These are phyloP conservation scores for Cheumatopsyche charites DNA, from an alignment of 1,140 invertebrate genomes.

Conservation along the genomic window DNA sequence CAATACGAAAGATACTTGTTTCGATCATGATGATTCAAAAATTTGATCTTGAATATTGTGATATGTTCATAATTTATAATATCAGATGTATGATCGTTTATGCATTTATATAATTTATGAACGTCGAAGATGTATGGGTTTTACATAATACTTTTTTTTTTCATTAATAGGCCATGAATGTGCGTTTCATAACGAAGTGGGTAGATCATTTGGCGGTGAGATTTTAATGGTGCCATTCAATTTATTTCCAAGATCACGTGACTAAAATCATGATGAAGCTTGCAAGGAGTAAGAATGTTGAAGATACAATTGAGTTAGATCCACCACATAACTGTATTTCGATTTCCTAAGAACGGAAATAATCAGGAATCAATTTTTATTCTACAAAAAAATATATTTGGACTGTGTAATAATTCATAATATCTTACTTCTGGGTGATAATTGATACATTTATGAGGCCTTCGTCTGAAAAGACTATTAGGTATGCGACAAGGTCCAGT, in stretches of 20 bases:
- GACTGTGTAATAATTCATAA: no score
- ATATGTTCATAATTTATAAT: not conserved
- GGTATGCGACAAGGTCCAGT: constrained; percentile 62
- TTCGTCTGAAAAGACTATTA: constrained; percentile 65
- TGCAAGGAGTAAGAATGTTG: constrained; percentile 23
- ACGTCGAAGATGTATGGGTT: not conserved
- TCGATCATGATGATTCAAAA: not conserved
- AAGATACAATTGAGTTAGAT: constrained; percentile 17
- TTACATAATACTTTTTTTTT: constrained; percentile 16
- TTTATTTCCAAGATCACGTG: constrained; percentile 40
- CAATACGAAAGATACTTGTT: not conserved
- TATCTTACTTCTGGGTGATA: constrained; percentile 80
- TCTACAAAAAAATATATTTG: no score
- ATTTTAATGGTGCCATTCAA: not conserved
- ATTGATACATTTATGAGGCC: constrained; percentile 82
- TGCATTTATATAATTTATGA: not conserved
- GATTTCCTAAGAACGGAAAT: constrained; percentile 63
- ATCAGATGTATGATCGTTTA: not conserved
- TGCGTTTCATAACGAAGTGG: constrained; percentile 33
- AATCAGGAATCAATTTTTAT: no score
- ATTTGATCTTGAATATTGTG: not conserved
- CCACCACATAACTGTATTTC: constrained; percentile 75
- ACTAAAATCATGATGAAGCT: constrained; percentile 9
- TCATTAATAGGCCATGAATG: constrained; percentile 41
- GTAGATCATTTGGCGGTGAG: not conserved